phyloP scores from a whole-genome alignment of 2,797 vertebrate genomes.

The Pygocentrus nattereri region DNA sequence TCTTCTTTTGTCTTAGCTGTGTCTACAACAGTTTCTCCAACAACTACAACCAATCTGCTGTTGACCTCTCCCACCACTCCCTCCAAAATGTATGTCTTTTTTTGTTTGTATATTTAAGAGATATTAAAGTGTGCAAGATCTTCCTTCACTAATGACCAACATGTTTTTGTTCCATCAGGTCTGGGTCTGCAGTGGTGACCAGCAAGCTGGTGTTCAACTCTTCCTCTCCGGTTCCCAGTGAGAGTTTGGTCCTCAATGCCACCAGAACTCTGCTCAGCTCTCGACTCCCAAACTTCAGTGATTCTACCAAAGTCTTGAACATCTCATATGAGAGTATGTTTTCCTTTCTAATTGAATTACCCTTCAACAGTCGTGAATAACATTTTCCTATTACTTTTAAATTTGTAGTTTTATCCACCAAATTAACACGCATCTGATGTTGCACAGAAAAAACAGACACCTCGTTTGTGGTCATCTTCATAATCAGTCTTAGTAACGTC shows the following conservation, averaged over 20 bases:
- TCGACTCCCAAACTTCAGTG: neutral
- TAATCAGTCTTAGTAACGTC: neutral
- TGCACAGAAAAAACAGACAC: constrained; percentile 18
- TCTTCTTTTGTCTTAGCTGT: neutral
- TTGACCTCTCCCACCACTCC: neutral
- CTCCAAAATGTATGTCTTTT: constrained; percentile 14
- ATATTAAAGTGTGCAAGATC: no score
- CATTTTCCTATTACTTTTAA: no score
- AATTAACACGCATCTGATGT: no score
- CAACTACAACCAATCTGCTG: neutral
- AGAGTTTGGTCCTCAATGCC: constrained; percentile 30
- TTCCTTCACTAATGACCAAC: neutral
- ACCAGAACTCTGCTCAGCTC: neutral
- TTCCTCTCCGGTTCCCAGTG: constrained; percentile 27
- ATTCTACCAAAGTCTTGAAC: constrained; percentile 2
- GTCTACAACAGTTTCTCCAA: neutral
- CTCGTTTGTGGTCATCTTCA: constrained; percentile 20
- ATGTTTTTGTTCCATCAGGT: neutral
- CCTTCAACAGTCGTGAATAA: neutral
- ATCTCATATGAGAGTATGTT: constrained; percentile 21
- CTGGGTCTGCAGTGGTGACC: neutral
- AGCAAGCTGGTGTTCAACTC: constrained; percentile 29
- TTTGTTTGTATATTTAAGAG: neutral
- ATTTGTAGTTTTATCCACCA: neutral
- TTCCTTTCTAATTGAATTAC: neutral